Base-by-base conservation (phyloP, 1,140 invertebrate genomes). In the Tetraneura akinire region DNA sequence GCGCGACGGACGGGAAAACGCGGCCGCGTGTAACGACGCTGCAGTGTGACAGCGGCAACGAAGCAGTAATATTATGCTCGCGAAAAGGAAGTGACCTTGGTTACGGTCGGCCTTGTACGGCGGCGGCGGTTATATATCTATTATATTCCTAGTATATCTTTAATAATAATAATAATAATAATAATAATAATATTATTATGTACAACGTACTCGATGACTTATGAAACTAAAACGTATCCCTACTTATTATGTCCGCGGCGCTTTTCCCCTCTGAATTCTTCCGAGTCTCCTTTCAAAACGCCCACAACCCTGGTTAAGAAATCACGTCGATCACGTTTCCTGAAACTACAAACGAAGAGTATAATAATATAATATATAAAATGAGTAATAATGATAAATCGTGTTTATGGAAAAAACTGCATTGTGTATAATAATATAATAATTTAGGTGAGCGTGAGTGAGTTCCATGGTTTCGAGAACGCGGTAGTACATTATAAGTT, bases 21-120 rank as follows among this genome's bases (percentile, higher is more conserved):
- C 74, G 55, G 6, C 55, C 74, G 74, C 74, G 21, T 78, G 55
- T 62, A 42, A 47, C 74, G 32, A n/a, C n/a, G n/a, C n/a, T n/a
- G n/a, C n/a, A n/a, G n/a, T n/a, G n/a, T n/a, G n/a, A n/a, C n/a
- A n/a, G 32, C 18, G 16, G 62, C 18, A 4, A 42, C 64, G 37
- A 66, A 70, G 23, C 21, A 71, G 29, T 51, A 37, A 37, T 37
- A 37, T 37, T 37, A 29, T 26, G 26, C 45, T 23, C 68, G 66
- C 68, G 37, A 78, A 78, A 78, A 78, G 74, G 74, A 78, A 78
- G 74, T 62, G 74, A 78, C 74, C 74, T 78, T 78, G 55, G 37
- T 18, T 55, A 21, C 23, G 23, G 55, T 32, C 16, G 74, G 37
- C 55, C 55, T 60, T 78, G 74, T 45, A 29, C 55, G 55, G 37